These are phyloP conservation scores for Erannis defoliaria DNA, from an alignment of 2,888 invertebrate genomes.

Conservation along the genomic window DNA sequence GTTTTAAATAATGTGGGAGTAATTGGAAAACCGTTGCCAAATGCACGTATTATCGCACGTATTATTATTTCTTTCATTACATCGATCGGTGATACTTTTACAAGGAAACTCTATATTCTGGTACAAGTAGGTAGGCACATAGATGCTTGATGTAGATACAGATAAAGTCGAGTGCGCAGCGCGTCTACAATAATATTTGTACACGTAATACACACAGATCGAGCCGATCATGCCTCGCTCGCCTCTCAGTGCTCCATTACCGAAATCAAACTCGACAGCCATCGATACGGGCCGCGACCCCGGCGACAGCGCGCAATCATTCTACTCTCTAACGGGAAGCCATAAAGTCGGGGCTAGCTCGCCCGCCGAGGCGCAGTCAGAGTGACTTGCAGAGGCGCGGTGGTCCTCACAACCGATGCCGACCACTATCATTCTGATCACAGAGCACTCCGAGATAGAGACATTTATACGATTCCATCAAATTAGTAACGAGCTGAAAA, in stretches of 20 bases:
- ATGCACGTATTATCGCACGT: no score
- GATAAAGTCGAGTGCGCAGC: slow-evolving; percentile 7
- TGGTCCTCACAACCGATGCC: slow-evolving; percentile 74
- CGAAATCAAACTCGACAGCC: slow-evolving; percentile 76
- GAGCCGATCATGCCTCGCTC: slow-evolving; percentile 33
- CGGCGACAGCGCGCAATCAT: slow-evolving; percentile 48
- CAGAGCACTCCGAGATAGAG: slow-evolving; percentile 37
- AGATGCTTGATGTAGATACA: slow-evolving; percentile 6
- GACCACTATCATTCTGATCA: slow-evolving; percentile 58
- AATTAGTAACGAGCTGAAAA: not conserved
- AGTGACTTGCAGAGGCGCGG: slow-evolving; percentile 80
- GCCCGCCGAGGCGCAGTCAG: slow-evolving; percentile 41
- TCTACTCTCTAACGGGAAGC: not conserved
- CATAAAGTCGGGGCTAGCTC: slow-evolving; percentile 43
- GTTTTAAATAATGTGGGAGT: no score
- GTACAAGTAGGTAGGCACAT: no score
- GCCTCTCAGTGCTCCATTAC: slow-evolving; percentile 60
- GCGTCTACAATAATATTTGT: slow-evolving; percentile 33
- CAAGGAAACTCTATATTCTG: no score
- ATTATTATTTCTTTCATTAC: no score
- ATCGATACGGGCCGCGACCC: slow-evolving; percentile 71
- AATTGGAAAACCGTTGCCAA: no score
- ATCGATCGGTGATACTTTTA: no score
- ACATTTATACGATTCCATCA: not conserved
- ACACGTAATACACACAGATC: slow-evolving; percentile 27